Evolutionary conservation across 2,888 invertebrate species (phyloP).

Genomic region (Emmelina monodactyla): DNA sequence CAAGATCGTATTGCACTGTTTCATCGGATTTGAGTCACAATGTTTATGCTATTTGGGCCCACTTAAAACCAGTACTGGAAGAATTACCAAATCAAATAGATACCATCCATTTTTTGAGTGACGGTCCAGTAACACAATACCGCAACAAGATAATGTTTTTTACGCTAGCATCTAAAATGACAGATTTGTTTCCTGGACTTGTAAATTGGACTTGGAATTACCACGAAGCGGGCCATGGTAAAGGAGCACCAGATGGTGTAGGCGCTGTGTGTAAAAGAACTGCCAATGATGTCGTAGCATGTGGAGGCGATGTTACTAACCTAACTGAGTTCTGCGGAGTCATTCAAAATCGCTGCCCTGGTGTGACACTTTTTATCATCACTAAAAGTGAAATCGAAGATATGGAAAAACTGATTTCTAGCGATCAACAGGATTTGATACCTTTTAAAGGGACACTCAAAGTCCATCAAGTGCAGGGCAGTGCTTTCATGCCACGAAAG

Average conservation of each 20-base stretch:
- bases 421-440: slow-evolving; percentile 12
- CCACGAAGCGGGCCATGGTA: slow-evolving; percentile 26
- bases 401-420: slow-evolving; percentile 15
- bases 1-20: slow-evolving; percentile 20
- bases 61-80: slow-evolving; percentile 17
- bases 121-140: slow-evolving; percentile 27
- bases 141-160: slow-evolving; percentile 16
- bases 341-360: slow-evolving; percentile 11
- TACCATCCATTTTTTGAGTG: slow-evolving; percentile 25
- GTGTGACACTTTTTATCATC: slow-evolving; percentile 14
- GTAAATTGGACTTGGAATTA: slow-evolving; percentile 24
- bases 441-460: slow-evolving; percentile 1
- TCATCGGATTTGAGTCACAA: slow-evolving; percentile 22
- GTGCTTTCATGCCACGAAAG: neutral
- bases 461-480: neutral
- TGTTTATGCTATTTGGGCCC: slow-evolving; percentile 21
- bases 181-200: slow-evolving; percentile 18
- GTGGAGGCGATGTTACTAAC: slow-evolving; percentile 22
- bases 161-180: slow-evolving; percentile 18
- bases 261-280: slow-evolving; percentile 26
- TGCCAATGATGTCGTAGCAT: slow-evolving; percentile 23
- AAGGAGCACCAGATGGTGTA: slow-evolving; percentile 26
- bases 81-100: slow-evolving; percentile 16
- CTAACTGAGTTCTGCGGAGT: slow-evolving; percentile 11
- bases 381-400: slow-evolving; percentile 17